phyloP scores from a whole-genome alignment of 2,797 vertebrate species.

The Coluber constrictor region DNA sequence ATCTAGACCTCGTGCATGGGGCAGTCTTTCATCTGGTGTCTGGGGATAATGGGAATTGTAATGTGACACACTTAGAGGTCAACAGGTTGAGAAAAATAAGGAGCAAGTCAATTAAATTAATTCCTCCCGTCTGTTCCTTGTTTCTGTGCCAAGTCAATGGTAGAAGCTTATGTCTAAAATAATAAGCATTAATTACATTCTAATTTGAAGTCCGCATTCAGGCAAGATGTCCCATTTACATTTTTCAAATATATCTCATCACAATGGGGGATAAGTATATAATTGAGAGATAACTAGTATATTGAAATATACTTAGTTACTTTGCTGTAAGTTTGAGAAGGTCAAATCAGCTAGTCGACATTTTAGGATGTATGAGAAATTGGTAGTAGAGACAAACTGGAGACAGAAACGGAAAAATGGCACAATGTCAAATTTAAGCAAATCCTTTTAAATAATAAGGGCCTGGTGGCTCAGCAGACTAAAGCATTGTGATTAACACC shows the following conservation, averaged over 20 bases:
- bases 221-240: background rate
- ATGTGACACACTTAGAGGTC: background rate
- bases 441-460: background rate
- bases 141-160: background rate
- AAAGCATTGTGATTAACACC: no score
- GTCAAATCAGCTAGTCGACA: background rate
- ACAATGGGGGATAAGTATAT: background rate
- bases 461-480: no score
- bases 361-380: background rate
- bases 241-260: background rate
- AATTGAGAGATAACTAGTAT: background rate
- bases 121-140: background rate
- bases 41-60: background rate
- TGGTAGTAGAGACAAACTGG: background rate
- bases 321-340: background rate
- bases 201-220: background rate
- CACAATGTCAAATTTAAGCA: background rate
- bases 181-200: background rate
- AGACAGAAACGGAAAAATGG: background rate
- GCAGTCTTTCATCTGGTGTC: background rate
- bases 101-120: background rate
- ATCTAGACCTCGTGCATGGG: background rate
- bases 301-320: background rate
- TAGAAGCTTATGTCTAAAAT: background rate
- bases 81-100: background rate